Evolutionary conservation across 2,113 vertebrate species (phyloP).

Genomic region (Amblyopsis rosae): DNA sequence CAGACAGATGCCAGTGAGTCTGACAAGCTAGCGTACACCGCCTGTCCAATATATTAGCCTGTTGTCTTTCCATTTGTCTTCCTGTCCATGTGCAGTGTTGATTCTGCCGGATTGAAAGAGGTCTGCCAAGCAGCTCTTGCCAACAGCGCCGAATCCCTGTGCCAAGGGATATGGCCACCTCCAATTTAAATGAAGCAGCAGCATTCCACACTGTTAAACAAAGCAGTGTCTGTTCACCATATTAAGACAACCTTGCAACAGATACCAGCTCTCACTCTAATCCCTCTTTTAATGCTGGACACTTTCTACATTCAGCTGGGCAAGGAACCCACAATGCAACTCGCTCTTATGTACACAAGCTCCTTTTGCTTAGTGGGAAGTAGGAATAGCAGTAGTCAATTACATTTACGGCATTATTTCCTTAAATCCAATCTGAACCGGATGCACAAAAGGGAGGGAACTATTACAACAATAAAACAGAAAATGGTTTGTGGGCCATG

Average conservation of each 20-base stretch:
- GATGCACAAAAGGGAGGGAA: slow-evolving; percentile 37
- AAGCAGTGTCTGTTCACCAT: slow-evolving; percentile 64
- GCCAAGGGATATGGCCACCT: slow-evolving; percentile 56
- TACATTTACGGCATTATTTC: slow-evolving; percentile 58
- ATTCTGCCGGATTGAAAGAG: neutral
- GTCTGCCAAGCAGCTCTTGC: slow-evolving; percentile 23
- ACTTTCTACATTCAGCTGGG: slow-evolving; percentile 50
- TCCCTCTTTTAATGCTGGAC: slow-evolving; percentile 52
- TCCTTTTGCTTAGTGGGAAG: slow-evolving; percentile 19
- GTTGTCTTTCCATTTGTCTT: neutral
- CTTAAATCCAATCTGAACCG: slow-evolving; percentile 36
- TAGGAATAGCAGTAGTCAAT: slow-evolving; percentile 32
- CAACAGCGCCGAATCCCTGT: slow-evolving; percentile 31
- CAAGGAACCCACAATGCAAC: slow-evolving; percentile 39
- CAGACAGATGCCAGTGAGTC: neutral
- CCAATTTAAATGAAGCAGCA: slow-evolving; percentile 48
- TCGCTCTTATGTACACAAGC: slow-evolving; percentile 13
- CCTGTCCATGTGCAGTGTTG: neutral
- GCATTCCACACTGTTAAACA: slow-evolving; percentile 63
- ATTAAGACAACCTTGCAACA: slow-evolving; percentile 62
- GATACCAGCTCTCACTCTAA: slow-evolving; percentile 60
- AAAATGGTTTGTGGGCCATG: neutral
- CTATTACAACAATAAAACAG: slow-evolving; percentile 21
- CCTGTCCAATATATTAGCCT: neutral
- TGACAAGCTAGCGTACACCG: neutral